These are phyloP conservation scores for Tinea trinotella DNA, from an alignment of 2,888 invertebrate species.

Conservation along the genomic window DNA sequence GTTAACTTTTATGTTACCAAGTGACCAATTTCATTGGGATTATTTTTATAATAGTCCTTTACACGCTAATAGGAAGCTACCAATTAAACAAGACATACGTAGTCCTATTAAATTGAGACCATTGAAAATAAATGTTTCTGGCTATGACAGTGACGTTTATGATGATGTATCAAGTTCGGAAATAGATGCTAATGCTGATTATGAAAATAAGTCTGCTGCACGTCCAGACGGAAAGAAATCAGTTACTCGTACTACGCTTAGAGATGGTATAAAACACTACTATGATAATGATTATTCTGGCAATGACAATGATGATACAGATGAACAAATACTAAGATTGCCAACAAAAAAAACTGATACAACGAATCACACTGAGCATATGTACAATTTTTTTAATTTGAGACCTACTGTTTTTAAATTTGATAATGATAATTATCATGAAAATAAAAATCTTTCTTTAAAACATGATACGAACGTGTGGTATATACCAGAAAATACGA, in stretches of 20 bases:
- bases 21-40: background rate
- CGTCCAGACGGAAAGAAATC: no score
- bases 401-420: background rate
- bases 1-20: background rate
- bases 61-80: no score
- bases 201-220: no score
- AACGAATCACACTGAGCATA: background rate
- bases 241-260: background rate
- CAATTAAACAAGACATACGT: no score
- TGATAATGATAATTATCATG: no score
- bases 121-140: no score
- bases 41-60: no score
- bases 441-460: slow-evolving; percentile 23
- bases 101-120: no score
- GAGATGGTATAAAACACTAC: background rate
- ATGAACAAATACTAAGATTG: background rate
- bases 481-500: slow-evolving; percentile 49
- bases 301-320: background rate
- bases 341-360: background rate
- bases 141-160: no score
- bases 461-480: slow-evolving; percentile 31
- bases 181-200: no score
- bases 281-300: background rate
- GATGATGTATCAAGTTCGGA: no score
- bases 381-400: background rate